phyloP scores from a whole-genome alignment of 2,888 invertebrate genomes.

The Congeria kusceri region DNA sequence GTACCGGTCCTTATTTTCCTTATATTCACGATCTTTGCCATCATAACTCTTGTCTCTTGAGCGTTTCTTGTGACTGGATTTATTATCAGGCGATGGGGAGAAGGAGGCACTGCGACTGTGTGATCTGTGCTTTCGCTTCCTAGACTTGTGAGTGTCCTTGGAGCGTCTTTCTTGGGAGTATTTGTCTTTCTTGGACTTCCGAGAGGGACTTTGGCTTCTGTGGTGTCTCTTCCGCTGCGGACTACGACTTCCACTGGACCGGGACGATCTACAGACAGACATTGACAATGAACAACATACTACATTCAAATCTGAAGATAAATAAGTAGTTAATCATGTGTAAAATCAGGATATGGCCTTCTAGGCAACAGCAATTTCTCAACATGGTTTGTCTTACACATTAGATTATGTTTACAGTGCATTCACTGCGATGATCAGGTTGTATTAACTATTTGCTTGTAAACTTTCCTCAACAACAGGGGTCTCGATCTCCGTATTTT shows the following conservation, averaged over 20 bases:
- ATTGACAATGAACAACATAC: too few relatives aligned
- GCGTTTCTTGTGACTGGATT: conserved; percentile 62
- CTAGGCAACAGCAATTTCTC: too few relatives aligned
- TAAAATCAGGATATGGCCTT: too few relatives aligned
- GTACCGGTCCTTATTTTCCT: conserved; percentile 63
- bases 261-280: conserved; percentile 59
- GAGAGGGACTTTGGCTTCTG: conserved; percentile 55
- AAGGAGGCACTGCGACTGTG: conserved; percentile 68
- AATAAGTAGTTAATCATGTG: too few relatives aligned
- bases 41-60: conserved; percentile 66
- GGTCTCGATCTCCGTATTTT: too few relatives aligned
- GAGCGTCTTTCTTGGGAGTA: conserved; percentile 65
- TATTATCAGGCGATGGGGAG: conserved; percentile 65
- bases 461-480: too few relatives aligned
- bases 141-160: conserved; percentile 70
- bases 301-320: too few relatives aligned
- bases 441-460: too few relatives aligned
- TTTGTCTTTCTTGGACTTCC: conserved; percentile 72
- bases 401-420: too few relatives aligned
- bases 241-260: conserved; percentile 71
- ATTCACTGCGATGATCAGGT: too few relatives aligned
- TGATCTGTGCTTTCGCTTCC: conserved; percentile 72
- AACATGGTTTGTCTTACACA: too few relatives aligned
- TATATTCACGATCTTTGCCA: conserved; percentile 60
- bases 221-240: conserved; percentile 65